A percentile compares a stretch with the other conserved stretches of the same genome.
These are phyloP conservation scores for Drosophila parabipectinata DNA, from an alignment of 1,140 invertebrate species.

Conservation along the genomic window DNA sequence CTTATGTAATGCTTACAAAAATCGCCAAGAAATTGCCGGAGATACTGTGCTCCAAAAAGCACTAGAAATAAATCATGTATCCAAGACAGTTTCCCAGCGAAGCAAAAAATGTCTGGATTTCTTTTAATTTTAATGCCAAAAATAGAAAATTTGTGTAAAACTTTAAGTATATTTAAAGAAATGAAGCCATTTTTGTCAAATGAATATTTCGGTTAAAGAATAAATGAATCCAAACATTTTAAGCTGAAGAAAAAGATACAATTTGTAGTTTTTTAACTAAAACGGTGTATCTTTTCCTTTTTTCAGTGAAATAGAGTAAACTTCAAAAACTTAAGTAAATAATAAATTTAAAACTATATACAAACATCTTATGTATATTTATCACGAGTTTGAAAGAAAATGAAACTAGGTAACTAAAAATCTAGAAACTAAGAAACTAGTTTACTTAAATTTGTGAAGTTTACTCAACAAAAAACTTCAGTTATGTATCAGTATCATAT, in stretches of 20 bases:
- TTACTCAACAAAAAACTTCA: constrained; percentile 47
- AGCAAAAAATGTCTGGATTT: neutral
- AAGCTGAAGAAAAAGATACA: neutral
- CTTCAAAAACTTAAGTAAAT: neutral
- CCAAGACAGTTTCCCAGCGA: constrained; percentile 1
- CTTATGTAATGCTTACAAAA: constrained; percentile 15
- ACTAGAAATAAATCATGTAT: neutral
- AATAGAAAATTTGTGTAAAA: neutral
- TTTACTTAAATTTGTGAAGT: constrained; percentile 22
- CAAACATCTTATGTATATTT: too few relatives aligned
- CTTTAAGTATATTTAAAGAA: neutral
- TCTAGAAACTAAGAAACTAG: too few relatives aligned
- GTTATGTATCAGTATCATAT: neutral
- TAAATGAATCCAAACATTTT: neutral
- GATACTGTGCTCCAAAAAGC: neutral
- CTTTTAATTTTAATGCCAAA: neutral
- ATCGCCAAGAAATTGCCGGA: constrained; percentile 11
- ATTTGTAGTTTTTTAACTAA: neutral
- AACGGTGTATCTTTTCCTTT: neutral
- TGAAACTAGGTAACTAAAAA: too few relatives aligned
- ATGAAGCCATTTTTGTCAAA: neutral
- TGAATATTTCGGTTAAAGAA: neutral
- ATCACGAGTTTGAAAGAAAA: too few relatives aligned
- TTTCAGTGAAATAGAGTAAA: neutral
- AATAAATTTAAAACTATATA: neutral